A percentile compares a stretch with the other conserved stretches of the same genome.
phyloP scores from a whole-genome alignment of 2,113 vertebrate genomes.

The Podocnemis expansa region DNA sequence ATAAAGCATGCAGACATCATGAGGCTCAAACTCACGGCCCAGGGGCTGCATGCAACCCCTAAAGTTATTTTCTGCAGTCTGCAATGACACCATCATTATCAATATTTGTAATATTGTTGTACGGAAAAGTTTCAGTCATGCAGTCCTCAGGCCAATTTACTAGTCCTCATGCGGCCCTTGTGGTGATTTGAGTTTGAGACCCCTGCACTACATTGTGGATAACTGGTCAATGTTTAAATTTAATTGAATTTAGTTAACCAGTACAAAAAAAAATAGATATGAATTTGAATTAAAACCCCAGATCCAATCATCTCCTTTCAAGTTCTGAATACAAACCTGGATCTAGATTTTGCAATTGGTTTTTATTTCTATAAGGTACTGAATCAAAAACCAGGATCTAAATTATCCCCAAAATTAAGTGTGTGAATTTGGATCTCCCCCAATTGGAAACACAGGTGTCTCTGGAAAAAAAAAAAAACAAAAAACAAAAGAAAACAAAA shows the following conservation, averaged over 20 bases:
- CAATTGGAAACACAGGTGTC: neutral
- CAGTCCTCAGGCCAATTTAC: too few species aligned
- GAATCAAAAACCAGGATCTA: neutral
- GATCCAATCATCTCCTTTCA: neutral
- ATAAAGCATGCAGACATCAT: neutral
- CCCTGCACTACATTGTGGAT: neutral
- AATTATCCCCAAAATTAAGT: neutral
- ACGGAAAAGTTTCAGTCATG: too few species aligned
- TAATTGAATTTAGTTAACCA: neutral
- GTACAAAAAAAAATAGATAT: rapidly evolving
- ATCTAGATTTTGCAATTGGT: neutral
- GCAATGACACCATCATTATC: too few species aligned
- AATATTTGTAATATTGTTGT: too few species aligned
- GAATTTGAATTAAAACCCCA: neutral
- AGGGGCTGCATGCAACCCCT: too few species aligned
- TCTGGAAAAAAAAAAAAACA: neutral
- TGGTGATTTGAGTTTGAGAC: too few species aligned
- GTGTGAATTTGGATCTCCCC: neutral
- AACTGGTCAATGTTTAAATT: neutral
- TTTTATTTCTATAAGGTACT: neutral
- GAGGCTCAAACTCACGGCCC: too few species aligned
- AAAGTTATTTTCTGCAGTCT: too few species aligned
- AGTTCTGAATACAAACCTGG: neutral
- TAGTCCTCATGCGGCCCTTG: too few species aligned
- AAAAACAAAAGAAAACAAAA: rapidly evolving